phyloP scores from a whole-genome alignment of 1,140 invertebrate species.

The Octopus sinensis region DNA sequence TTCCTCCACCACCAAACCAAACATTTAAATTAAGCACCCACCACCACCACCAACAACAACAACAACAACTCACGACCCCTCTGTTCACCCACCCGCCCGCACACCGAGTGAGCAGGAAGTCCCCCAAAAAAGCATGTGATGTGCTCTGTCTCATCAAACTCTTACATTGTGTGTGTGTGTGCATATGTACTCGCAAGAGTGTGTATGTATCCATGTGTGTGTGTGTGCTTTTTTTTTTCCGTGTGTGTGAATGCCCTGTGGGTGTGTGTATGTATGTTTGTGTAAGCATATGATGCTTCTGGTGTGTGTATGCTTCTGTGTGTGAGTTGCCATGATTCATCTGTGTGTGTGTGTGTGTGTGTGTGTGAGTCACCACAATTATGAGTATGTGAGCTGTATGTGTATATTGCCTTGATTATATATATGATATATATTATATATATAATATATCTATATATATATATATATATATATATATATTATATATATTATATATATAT shows the following conservation, averaged over 20 bases:
- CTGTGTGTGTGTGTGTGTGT: neutral
- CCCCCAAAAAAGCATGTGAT: too few relatives aligned
- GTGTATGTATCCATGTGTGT: neutral
- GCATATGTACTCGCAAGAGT: neutral
- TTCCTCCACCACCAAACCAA: too few relatives aligned
- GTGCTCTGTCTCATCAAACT: too few relatives aligned
- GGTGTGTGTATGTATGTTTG: neutral
- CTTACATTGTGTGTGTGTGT: neutral
- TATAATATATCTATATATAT: conserved; percentile 6
- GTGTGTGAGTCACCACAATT: neutral
- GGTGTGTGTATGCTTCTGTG: neutral
- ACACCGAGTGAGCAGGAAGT: too few relatives aligned
- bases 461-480: conserved; percentile 9
- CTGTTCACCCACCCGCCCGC: too few relatives aligned
- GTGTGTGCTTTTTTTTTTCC: neutral
- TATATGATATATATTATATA: neutral
- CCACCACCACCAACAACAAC: too few relatives aligned
- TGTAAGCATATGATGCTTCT: neutral
- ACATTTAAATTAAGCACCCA: too few relatives aligned
- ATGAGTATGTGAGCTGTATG: neutral
- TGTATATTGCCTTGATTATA: neutral
- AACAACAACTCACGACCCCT: too few relatives aligned
- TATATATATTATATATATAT: conserved; percentile 1
- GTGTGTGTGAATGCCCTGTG: neutral
- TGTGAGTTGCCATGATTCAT: neutral